phyloP scores from a whole-genome alignment of 2,113 vertebrate species.

The Emydura subglobosa region DNA sequence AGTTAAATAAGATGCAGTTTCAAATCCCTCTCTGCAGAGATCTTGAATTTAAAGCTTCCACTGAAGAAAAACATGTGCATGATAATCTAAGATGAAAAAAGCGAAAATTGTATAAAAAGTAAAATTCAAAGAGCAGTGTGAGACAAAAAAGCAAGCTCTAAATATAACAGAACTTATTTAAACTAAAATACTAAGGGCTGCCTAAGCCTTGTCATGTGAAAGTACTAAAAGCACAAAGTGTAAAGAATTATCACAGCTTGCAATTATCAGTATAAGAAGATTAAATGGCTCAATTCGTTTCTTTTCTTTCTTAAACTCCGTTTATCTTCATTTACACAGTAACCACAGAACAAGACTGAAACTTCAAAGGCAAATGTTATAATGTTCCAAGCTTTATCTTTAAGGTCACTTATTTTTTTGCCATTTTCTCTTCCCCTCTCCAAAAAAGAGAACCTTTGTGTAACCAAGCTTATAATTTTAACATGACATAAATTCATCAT shows the following conservation, averaged over 20 bases:
- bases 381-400: constrained; percentile 12
- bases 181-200: not conserved
- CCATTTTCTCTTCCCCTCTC: not conserved
- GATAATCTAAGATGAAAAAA: not conserved
- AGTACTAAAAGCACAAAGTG: constrained; percentile 15
- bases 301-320: constrained; percentile 38
- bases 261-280: constrained; percentile 70
- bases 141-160: constrained; percentile 26
- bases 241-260: constrained; percentile 47
- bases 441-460: not conserved
- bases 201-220: constrained; percentile 28
- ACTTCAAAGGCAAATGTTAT: constrained; percentile 52
- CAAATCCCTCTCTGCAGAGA: not conserved
- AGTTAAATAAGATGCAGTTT: not conserved
- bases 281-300: constrained; percentile 61
- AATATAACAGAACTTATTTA: constrained; percentile 33
- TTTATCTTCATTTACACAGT: constrained; percentile 53
- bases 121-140: constrained; percentile 11
- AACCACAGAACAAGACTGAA: not conserved
- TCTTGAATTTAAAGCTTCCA: not conserved
- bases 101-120: not conserved
- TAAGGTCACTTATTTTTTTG: not conserved
- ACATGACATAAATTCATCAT: not conserved
- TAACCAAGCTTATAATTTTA: not conserved
- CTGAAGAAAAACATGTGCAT: not conserved